These are phyloP conservation scores for Botia almorhae DNA, from an alignment of 2,797 vertebrate species.

Conservation along the genomic window DNA sequence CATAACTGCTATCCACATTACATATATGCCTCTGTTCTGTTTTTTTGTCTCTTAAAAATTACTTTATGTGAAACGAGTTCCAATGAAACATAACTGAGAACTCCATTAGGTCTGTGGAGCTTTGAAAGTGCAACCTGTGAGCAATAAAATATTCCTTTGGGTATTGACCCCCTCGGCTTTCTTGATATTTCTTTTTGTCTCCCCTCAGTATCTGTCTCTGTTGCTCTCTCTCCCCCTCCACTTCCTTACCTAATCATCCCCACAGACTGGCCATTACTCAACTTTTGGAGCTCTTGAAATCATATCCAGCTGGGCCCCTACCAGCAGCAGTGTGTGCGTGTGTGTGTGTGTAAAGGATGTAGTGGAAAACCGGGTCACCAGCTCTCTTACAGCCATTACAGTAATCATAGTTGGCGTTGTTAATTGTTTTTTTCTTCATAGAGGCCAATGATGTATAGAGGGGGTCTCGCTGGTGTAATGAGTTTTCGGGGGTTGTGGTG, in stretches of 20 bases:
- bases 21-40: no score
- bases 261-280: slow-evolving; percentile 71
- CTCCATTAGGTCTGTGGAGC: not conserved
- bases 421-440: slow-evolving; percentile 78
- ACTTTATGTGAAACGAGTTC: not conserved
- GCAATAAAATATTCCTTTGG: slow-evolving; percentile 12
- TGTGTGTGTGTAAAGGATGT: slow-evolving; percentile 37
- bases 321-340: slow-evolving; percentile 37
- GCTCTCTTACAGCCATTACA: slow-evolving; percentile 75
- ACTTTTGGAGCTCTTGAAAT: slow-evolving; percentile 67
- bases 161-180: not conserved
- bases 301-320: slow-evolving; percentile 60
- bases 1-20: not conserved
- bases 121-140: slow-evolving; percentile 8
- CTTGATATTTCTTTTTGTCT: not conserved
- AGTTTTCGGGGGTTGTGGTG: slow-evolving; percentile 36
- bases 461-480: slow-evolving; percentile 60
- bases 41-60: not conserved
- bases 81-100: not conserved
- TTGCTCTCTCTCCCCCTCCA: not conserved
- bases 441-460: slow-evolving; percentile 68
- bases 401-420: slow-evolving; percentile 77
- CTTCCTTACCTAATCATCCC: slow-evolving; percentile 65
- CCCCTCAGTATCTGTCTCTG: not conserved
- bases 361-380: slow-evolving; percentile 73